Evolutionary conservation across 2,888 invertebrate species (phyloP).

Genomic region (Ichneumon xanthorius): DNA sequence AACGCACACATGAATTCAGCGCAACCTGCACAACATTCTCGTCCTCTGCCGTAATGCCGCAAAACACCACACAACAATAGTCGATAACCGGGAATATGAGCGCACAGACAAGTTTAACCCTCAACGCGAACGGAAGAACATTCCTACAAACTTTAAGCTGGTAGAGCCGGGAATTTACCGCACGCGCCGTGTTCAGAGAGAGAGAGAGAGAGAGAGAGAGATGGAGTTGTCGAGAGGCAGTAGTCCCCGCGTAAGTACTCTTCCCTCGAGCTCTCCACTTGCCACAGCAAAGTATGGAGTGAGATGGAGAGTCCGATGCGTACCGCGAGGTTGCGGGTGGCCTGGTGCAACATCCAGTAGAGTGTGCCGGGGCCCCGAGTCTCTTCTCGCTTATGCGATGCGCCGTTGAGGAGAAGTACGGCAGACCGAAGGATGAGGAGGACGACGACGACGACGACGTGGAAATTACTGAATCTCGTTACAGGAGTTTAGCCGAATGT

Average conservation of each 20-base stretch:
- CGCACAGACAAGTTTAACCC: no score
- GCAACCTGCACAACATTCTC: no score
- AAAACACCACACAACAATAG: no score
- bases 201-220: slow-evolving; percentile 27
- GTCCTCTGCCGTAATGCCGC: no score
- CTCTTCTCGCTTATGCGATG: slow-evolving; percentile 47
- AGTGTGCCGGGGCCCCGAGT: slow-evolving; percentile 34
- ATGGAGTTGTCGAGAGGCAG: slow-evolving; percentile 2
- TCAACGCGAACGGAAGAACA: no score
- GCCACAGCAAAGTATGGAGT: slow-evolving; percentile 47
- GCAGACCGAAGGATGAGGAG: slow-evolving; percentile 12
- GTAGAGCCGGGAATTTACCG: no score
- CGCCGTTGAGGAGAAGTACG: slow-evolving; percentile 28
- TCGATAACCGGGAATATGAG: no score
- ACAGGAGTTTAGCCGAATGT: slow-evolving; percentile 66
- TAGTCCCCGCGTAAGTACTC: slow-evolving; percentile 51
- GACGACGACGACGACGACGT: slow-evolving; percentile 51
- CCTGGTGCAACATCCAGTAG: slow-evolving; percentile 39
- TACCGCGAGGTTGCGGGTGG: slow-evolving; percentile 41
- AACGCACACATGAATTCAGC: no score
- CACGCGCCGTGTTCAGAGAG: no score
- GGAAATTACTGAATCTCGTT: slow-evolving; percentile 66
- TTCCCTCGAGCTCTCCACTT: slow-evolving; percentile 63
- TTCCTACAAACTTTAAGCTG: no score
- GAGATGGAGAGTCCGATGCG: slow-evolving; percentile 5